Evolutionary conservation across 2,888 invertebrate species (phyloP).

Genomic region (Andricus curvator): DNA sequence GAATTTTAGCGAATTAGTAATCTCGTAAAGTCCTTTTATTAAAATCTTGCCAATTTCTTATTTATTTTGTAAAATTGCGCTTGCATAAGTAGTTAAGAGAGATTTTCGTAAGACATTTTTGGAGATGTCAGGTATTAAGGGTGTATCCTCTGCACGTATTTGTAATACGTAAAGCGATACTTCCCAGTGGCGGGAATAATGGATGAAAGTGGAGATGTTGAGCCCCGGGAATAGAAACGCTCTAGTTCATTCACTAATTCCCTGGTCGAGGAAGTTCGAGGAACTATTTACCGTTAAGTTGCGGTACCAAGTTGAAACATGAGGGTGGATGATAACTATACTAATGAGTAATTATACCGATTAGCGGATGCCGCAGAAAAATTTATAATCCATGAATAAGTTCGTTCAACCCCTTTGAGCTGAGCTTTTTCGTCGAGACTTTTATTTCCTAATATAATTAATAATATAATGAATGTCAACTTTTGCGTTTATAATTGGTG

Average conservation of each 20-base stretch:
- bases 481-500: too few relatives aligned
- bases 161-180: conserved; percentile 31
- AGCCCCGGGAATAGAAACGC: conserved; percentile 39
- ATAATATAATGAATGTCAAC: too few relatives aligned
- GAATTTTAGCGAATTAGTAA: not conserved
- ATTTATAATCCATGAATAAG: not conserved
- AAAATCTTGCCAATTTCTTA: not conserved
- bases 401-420: not conserved
- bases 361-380: not conserved
- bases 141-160: not conserved
- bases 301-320: conserved; percentile 38
- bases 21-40: not conserved
- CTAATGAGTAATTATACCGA: conserved; percentile 5
- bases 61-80: not conserved
- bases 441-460: not conserved
- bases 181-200: conserved; percentile 37
- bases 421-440: not conserved
- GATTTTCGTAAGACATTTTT: not conserved
- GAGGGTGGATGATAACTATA: conserved; percentile 29
- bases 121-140: not conserved
- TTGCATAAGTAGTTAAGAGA: not conserved
- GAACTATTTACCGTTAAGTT: conserved; percentile 38
- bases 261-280: conserved; percentile 34
- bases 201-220: conserved; percentile 37
- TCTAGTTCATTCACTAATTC: conserved; percentile 36